Evolutionary conservation across 2,888 invertebrate genomes (phyloP).

Genomic region (Orthosia incerta): DNA sequence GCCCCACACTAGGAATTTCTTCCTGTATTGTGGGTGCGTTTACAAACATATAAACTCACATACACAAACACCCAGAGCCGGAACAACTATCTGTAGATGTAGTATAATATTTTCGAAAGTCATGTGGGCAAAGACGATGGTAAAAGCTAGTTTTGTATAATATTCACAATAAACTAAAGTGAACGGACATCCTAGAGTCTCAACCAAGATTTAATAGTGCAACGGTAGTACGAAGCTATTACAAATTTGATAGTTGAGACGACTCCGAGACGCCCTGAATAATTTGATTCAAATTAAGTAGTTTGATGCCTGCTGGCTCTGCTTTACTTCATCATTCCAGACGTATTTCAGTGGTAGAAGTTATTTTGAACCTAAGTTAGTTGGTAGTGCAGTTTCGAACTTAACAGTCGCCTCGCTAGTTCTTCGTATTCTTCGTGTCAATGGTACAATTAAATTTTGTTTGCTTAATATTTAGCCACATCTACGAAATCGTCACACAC

Average conservation of each 20-base stretch:
- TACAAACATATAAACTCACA: too few relatives aligned
- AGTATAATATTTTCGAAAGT: too few relatives aligned
- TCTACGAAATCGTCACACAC: too few relatives aligned
- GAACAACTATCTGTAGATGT: too few relatives aligned
- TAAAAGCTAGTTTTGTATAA: not conserved
- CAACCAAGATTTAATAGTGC: slow-evolving; percentile 42
- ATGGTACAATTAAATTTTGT: too few relatives aligned
- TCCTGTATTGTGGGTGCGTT: too few relatives aligned
- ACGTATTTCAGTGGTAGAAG: slow-evolving; percentile 17
- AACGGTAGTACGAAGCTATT: slow-evolving; percentile 24
- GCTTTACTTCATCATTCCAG: slow-evolving; percentile 20
- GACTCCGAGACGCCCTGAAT: slow-evolving; percentile 44
- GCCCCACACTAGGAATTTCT: too few relatives aligned
- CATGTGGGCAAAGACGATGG: not conserved
- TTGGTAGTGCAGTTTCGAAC: not conserved
- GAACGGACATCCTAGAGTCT: not conserved
- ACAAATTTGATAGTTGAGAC: slow-evolving; percentile 55
- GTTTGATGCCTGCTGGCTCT: slow-evolving; percentile 28
- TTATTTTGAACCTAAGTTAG: slow-evolving; percentile 7
- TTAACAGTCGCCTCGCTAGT: not conserved
- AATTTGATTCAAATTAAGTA: slow-evolving; percentile 58
- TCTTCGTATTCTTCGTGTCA: too few relatives aligned
- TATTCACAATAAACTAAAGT: not conserved
- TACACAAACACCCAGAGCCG: too few relatives aligned
- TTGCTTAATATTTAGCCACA: too few relatives aligned